phyloP scores from a whole-genome alignment of 2,113 vertebrate species.

The Myxocyprinus asiaticus region DNA sequence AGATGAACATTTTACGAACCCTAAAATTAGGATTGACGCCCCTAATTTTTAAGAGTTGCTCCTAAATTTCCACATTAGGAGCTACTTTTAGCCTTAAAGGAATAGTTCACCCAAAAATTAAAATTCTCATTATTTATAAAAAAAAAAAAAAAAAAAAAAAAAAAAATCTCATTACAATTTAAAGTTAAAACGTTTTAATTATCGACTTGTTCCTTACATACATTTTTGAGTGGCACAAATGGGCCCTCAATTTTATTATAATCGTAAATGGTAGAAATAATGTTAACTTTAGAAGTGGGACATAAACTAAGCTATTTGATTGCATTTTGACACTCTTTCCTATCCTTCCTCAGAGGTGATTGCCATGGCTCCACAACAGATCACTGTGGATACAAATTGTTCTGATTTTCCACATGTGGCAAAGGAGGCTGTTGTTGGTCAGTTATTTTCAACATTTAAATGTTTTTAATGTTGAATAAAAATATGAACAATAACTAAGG shows the following conservation, averaged over 20 bases:
- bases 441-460: neutral
- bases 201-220: no score
- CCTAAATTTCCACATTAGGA: no score
- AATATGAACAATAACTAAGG: neutral
- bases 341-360: conserved; percentile 9
- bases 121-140: no score
- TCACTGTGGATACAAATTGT: conserved; percentile 13
- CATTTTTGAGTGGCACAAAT: neutral
- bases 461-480: neutral
- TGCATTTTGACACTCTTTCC: neutral
- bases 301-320: neutral
- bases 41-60: no score
- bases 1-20: no score
- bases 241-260: neutral
- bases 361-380: conserved; percentile 23
- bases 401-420: conserved; percentile 11
- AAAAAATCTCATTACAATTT: no score
- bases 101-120: no score
- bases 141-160: no score
- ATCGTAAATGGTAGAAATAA: neutral
- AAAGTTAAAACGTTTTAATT: no score
- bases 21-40: no score
- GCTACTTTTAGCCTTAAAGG: no score
- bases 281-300: neutral
- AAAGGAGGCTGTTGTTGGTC: neutral